Base-by-base conservation (phyloP, 2,888 invertebrate species). In the Spialia ferax region DNA sequence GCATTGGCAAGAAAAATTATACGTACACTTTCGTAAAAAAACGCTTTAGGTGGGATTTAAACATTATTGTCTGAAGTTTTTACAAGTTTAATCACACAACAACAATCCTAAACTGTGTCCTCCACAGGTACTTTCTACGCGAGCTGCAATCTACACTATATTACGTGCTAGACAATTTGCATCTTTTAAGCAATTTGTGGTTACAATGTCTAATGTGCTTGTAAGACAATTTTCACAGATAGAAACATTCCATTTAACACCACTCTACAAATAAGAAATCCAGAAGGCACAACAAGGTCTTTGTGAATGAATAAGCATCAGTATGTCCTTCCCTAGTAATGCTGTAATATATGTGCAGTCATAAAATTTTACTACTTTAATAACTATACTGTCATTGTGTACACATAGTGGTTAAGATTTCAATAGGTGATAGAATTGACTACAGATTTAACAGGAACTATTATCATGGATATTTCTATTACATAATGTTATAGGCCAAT, bases 41-140 rank as follows among this genome's bases (percentile, higher is more conserved):
- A 74, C 71, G 69, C 71, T 75, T 79, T 68, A 82, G 86, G 86
- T 88, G 87, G 86, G 87, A 80, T 77, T 74, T 73, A 74, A 77
- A 77, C 72, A 77, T 84, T 86, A 86, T 83, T 85, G 84, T 86
- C 84, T 70, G 71, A 74, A 79, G 78, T 80, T 76, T 66, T 77
- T 74, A 71, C 20, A 54, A 68, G 50, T 68, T 70, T 54, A 45
- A 38, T 59, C 32, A 59, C 54, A 64, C 32, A 45, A 66, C 66
- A 66, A 59, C 66, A 66, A 60, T 60, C 42, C 66, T 66, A 66
- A 59, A 66, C 38, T 18, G 11, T 60, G 42, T 60, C 54, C 54
- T 60, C 52, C 66, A 66, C 66, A 60, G 54, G 52, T 65, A 65
- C 52, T 15, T 38, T 32, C 66, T 66, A 66, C 66, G 26, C 20